Evolutionary conservation across 2,113 vertebrate genomes (phyloP), one percentile per base, ranked within the genome.

Genomic region (Leucopsar rothschildi): DNA sequence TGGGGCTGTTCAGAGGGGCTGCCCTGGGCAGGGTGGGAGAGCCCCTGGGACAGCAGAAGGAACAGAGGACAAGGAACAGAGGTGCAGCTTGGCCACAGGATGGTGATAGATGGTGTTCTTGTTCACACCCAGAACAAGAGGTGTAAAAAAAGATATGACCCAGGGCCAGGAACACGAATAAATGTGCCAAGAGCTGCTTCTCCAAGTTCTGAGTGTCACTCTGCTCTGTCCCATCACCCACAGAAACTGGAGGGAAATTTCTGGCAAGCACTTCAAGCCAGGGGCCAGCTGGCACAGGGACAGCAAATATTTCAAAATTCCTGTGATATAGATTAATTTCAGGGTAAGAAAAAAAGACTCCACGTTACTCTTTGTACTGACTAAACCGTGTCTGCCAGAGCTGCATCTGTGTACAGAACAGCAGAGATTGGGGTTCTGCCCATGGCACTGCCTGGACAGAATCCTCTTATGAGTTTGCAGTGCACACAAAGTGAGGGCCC

Each of bases 1-100:
- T 31, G 11, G 42, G 37, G 15, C 9, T 57, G 4, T 37, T 65
- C 60, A 84, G 47, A 65, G 42, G 25, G 15, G 4, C 9, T 89
- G 59, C 19, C n/a, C 72, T 83, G 6, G 19, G 31, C 39, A n/a
- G 22, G 9, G 1, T 56, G 29, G 29, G 12, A 76, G 13, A 47
- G 28, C 2, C 80, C 24, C 42, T 19, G n/a, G 75, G 31, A 25
- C 0, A 11, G 22, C 0, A 2, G 17, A 56, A 50, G 21, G 31
- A 64, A 9, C 7, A 21, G 25, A 2, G 49, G 24, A 50, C 49
- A 15, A 15, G 49, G 49, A 52, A 11, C 27, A 52, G 0, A 52
- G 0, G 3, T 24, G 39, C 6, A 40, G 10, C 29, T 15, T 24
- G 28, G n/a, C 20, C 2, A 0, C 2, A 9, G 17, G 25, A 39